Conservation (phyloP, 2,888 invertebrate genomes). For the Pristionchus japonicus region DNA sequence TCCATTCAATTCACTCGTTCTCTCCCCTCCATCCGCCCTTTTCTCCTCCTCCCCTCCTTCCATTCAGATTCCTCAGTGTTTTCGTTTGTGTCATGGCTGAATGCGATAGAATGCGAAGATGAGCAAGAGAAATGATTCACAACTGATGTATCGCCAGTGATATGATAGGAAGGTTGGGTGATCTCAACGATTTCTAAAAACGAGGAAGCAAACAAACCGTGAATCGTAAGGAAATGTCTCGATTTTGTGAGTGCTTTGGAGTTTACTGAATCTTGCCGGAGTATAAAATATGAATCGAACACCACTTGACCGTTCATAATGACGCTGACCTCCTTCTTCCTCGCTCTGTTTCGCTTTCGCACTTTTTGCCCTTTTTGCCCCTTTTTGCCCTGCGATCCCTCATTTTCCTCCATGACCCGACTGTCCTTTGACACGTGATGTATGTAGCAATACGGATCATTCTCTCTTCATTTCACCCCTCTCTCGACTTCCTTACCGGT, state of each 20-base stretch:
- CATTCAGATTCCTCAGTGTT: conserved; percentile 53
- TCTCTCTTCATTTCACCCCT: too few relatives aligned
- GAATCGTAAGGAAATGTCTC: too few relatives aligned
- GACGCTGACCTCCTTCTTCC: neutral
- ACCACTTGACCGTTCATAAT: neutral
- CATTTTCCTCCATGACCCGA: neutral
- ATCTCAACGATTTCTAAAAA: too few relatives aligned
- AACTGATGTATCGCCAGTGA: too few relatives aligned
- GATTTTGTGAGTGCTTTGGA: too few relatives aligned
- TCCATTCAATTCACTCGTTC: neutral
- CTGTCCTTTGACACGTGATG: too few relatives aligned
- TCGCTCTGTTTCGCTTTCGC: neutral
- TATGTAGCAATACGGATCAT: too few relatives aligned
- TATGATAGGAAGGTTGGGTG: neutral
- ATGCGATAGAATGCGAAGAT: conserved; percentile 47
- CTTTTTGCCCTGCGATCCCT: neutral
- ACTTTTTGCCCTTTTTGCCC: too few relatives aligned
- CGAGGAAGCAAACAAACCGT: too few relatives aligned
- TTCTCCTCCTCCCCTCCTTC: neutral
- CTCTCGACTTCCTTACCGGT: too few relatives aligned
- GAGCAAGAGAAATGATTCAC: neutral
- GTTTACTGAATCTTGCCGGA: neutral
- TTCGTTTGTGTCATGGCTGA: conserved; percentile 38
- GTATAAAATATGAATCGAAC: conserved; percentile 22
- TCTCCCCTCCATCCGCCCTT: neutral